phyloP scores from a whole-genome alignment of 2,888 invertebrate species.

The Drosophila prolongata region DNA sequence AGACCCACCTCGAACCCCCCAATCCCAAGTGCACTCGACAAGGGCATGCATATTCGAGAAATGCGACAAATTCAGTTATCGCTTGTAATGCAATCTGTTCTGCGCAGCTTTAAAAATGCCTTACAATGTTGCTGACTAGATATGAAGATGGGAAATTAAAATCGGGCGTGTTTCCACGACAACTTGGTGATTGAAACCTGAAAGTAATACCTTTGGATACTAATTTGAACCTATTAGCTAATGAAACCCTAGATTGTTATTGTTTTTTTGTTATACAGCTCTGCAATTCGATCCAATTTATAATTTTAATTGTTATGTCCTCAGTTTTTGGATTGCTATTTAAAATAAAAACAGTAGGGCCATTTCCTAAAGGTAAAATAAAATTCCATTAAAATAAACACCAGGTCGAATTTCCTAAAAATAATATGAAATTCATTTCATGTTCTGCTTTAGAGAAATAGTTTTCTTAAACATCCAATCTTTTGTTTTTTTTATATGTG shows the following conservation, averaged over 20 bases:
- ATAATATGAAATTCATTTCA: too few relatives aligned
- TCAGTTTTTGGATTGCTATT: not conserved
- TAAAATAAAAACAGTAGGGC: too few relatives aligned
- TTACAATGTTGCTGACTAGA: slow-evolving; percentile 25
- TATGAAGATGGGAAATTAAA: slow-evolving; percentile 15
- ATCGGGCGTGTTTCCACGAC: not conserved
- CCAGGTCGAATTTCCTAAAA: not conserved
- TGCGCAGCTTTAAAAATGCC: slow-evolving; percentile 30
- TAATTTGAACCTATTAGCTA: slow-evolving; percentile 15
- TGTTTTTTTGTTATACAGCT: not conserved
- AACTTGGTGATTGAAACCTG: not conserved
- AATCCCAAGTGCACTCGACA: slow-evolving; percentile 27
- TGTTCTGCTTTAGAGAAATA: too few relatives aligned
- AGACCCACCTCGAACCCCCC: slow-evolving; percentile 7
- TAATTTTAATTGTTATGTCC: too few relatives aligned
- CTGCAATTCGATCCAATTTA: slow-evolving; percentile 1
- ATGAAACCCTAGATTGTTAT: slow-evolving; percentile 12
- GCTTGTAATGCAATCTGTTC: slow-evolving; percentile 47
- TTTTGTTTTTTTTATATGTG: too few relatives aligned
- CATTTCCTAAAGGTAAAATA: not conserved
- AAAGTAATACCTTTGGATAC: slow-evolving; percentile 5
- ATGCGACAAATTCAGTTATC: slow-evolving; percentile 43
- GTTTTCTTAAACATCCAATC: too few relatives aligned
- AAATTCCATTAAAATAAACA: not conserved
- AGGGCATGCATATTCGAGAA: slow-evolving; percentile 42